Evolutionary conservation across 1,140 invertebrate species (phyloP), one percentile per base, ranked within the genome.

Genomic region (Ceratosolen solmsi): DNA sequence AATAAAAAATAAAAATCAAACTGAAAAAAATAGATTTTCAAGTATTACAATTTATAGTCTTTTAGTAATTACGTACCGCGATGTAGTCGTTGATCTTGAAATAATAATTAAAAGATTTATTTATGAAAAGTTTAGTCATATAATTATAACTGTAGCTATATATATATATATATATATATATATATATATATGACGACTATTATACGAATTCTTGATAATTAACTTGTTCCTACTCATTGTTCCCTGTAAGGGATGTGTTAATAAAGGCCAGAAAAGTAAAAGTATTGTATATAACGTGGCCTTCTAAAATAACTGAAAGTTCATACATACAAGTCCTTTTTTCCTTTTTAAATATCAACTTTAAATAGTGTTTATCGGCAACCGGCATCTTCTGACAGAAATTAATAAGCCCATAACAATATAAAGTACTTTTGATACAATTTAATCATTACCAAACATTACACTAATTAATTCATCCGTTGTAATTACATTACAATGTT

Each of bases 141-240:
- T 20, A 22, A 77, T 46, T 41, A 2, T 51, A 77, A 13, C 1
- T 49, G 13, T 11, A 30, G 41, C n/a, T 54, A 36, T 51, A 51
- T n/a, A n/a, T n/a, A n/a, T n/a, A 54, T n/a, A 22, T 20, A 22
- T 63, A 25, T 41, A 2, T 51, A 77, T 2, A 2, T 49, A 3
- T 11, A 30, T 41, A 9, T 54, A 36, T 51, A 51, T 71, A 71
- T 71, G 41, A 41, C 56, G 22, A 20, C 7, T 27, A 33, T 22
- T 71, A 54, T 20, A 38, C 27, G 65, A 71, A 71, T 71, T 56
- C 70, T 79, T 71, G 54, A 79, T 68, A 79, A 79, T 79, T 71
- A 71, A 79, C 56, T 36, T 22, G 15, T 63, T 77, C 4, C 5
- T 46, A 46, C 41, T 65, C 38, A 70, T 79, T 79, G 58, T 70